Evolutionary conservation across 2,113 vertebrate species (phyloP), one percentile per base, ranked within the genome.

Genomic region (Clarias macrocephalus): DNA sequence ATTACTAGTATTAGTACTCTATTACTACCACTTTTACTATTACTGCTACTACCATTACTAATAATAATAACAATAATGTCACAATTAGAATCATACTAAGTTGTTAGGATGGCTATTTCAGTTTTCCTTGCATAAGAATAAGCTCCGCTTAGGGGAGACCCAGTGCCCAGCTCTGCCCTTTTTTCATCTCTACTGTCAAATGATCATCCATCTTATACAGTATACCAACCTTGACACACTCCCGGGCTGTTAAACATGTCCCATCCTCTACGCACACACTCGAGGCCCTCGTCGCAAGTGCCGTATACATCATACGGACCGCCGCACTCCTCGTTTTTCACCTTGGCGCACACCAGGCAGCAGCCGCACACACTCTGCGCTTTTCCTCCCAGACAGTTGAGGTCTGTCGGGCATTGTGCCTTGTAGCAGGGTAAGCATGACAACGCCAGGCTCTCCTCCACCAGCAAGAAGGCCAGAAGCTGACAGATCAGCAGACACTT

Each of bases 141-240:
- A 62, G 18, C 59, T 60, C 19, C 59, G 21, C 3, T 3, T 37
- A 37, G 2, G 33, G 33, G 33, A 37, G 8, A 48, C 60, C 60
- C 59, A 62, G 21, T 21, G 59, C 16, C 3, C 37, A 42, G 42
- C 42, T 6, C 5, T 42, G 42, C 42, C 42, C 1, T 48, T 48
- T 48, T 48, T 48, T 48, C 7, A 48, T 48, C 48, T 48, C 7
- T 48, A 8, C 48, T 48, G 59, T 60, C 18, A 60, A 7, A 23
- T 7, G 60, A 62, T 23, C 6, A 9, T 33, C 15, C n/a, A 28
- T n/a, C 3, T 30, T 13, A 30, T 28, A 48, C 48, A 48, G 48
- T 8, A 59, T 72, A 84, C 82, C 7, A 54, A 84, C 83, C 83
- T 59, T 42, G 6, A 60, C 83, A 73, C n/a, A 59, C 23, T 84